Evolutionary conservation across 2,888 invertebrate genomes (phyloP), one percentile per base, ranked within the genome.

Genomic region (Leptinotarsa juncta): DNA sequence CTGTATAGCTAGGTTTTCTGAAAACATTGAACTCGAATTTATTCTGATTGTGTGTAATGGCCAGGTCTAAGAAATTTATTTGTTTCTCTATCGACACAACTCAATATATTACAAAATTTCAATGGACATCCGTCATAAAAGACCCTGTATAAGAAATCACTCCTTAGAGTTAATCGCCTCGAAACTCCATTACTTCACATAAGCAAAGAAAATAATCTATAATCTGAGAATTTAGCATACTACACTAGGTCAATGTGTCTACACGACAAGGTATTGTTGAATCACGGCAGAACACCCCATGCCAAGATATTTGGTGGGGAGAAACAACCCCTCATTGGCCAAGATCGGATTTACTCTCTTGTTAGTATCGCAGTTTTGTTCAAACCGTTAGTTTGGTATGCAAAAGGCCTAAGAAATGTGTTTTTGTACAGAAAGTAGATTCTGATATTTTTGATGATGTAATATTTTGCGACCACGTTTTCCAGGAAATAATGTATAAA

Each of bases 171-270:
- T 32, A 62, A 42, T 65, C 53, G 57, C 66, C 51, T 23, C 55
- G 50, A 65, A 71, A 49, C 51, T 62, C 67, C 74, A 50, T 70
- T 70, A 70, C 68, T 74, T 74, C 60, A 71, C 74, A 74, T 71
- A 68, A 62, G 60, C 70, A 32, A 76, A 73, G 73, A 74, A 74
- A 73, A 23, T 76, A 78, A 78, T 78, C 78, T 75, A 78, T 78
- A 78, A 78, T 67, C 69, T 70, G 73, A 73, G 73, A 78, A 76
- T 77, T 76, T 76, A 76, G 77, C 79, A 77, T 77, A 74, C 70
- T 70, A 79, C 79, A 83, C 81, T 84, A 78, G 85, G 84, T 85
- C 83, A 85, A 81, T 82, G 83, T 83, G 84, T 85, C 84, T 83
- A 81, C 81, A 81, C 81, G 83, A 78, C 79, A 81, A 77, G 75